These are phyloP conservation scores for Lepisosteus osseus DNA, from an alignment of 2,113 vertebrate genomes.

Conservation along the genomic window DNA sequence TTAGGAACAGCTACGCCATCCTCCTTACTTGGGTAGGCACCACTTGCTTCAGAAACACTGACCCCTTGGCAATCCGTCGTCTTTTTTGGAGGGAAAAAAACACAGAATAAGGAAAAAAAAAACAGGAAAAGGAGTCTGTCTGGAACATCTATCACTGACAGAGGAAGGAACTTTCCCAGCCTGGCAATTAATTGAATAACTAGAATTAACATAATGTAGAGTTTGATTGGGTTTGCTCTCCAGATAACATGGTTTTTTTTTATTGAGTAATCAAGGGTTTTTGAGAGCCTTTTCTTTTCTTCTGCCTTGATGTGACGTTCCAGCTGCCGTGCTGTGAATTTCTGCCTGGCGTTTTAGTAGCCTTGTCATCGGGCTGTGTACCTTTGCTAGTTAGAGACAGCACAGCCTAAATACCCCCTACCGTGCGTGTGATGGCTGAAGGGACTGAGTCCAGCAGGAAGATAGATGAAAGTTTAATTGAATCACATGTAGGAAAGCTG, in stretches of 20 bases:
- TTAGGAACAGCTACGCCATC: slow-evolving; percentile 13
- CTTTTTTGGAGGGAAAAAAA: not conserved
- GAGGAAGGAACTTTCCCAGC: not conserved
- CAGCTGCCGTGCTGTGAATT: not conserved
- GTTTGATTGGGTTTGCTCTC: not conserved
- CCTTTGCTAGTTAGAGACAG: not conserved
- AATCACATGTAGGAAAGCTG: not conserved
- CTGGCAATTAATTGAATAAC: not conserved
- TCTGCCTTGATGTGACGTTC: not conserved
- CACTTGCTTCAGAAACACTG: slow-evolving; percentile 38
- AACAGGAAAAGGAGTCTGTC: not conserved
- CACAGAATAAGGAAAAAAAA: not conserved
- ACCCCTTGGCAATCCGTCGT: slow-evolving; percentile 33
- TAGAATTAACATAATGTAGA: not conserved
- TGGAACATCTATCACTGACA: not conserved
- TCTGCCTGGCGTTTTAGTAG: not conserved
- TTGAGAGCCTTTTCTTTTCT: not conserved
- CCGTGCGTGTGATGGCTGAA: not conserved
- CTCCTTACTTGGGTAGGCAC: slow-evolving; percentile 14
- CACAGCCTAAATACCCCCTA: not conserved
- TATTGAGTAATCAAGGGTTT: not conserved
- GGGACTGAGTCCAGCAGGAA: too few species aligned
- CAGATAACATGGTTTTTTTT: not conserved
- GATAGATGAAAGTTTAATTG: not conserved
- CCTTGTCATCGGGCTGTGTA: not conserved